phyloP scores from a whole-genome alignment of 2,797 vertebrate species.

The Propithecus perrieri region DNA sequence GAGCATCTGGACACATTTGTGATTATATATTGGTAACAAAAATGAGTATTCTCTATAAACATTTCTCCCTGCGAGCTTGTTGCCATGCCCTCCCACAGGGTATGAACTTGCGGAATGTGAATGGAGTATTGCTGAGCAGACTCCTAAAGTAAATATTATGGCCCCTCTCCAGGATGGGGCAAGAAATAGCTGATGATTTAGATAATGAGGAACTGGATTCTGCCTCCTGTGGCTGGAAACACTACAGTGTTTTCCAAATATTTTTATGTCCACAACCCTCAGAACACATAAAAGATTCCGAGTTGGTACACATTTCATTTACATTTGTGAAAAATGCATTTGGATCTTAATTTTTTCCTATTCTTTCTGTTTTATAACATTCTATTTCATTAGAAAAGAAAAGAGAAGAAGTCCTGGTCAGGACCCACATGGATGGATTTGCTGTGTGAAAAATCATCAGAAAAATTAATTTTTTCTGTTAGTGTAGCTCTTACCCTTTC shows the following conservation, averaged over 20 bases:
- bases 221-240: constrained; percentile 47
- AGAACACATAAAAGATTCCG: background rate
- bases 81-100: background rate
- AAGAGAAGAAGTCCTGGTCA: background rate
- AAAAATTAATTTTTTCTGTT: background rate
- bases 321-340: background rate
- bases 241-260: constrained; percentile 26
- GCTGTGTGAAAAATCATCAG: fast-evolving
- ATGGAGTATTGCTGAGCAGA: background rate
- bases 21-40: no score
- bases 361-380: background rate
- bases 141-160: constrained; percentile 50
- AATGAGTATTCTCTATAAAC: background rate
- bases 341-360: background rate
- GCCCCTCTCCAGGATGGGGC: constrained; percentile 26
- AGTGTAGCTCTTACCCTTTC: background rate
- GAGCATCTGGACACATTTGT: background rate
- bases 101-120: background rate
- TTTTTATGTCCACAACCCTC: background rate
- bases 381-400: background rate
- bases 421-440: background rate
- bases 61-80: background rate
- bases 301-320: background rate
- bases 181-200: constrained; percentile 52
- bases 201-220: background rate